phyloP scores from a whole-genome alignment of 2,113 vertebrate genomes.

The Monopterus albus region DNA sequence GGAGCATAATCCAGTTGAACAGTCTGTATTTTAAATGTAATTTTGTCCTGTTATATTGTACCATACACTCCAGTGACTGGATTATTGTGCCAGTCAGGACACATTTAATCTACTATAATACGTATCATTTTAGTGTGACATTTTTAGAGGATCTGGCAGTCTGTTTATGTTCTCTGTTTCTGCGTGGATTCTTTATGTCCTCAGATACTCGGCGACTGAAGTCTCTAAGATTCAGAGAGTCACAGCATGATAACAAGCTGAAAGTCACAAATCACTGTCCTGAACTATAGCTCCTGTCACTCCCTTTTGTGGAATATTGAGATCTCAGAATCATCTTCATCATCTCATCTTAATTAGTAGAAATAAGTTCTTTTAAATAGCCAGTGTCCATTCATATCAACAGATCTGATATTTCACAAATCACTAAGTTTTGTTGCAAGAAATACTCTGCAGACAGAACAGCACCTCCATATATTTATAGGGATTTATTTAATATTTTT shows the following conservation, averaged over 20 bases:
- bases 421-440: background rate
- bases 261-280: slow-evolving; percentile 39
- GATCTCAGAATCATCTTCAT: too few species aligned
- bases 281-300: slow-evolving; percentile 20
- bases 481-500: slow-evolving; percentile 41
- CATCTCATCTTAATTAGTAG: background rate
- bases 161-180: slow-evolving; percentile 39
- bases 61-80: background rate
- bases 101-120: background rate
- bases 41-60: background rate
- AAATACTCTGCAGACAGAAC: background rate
- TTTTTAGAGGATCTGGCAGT: background rate
- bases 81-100: background rate
- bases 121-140: background rate
- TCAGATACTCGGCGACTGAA: slow-evolving; percentile 27
- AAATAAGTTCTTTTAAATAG: background rate
- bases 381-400: background rate
- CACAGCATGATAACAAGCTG: slow-evolving; percentile 25
- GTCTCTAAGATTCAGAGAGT: slow-evolving; percentile 39
- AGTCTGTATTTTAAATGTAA: slow-evolving; percentile 1
- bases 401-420: slow-evolving; percentile 7
- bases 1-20: background rate
- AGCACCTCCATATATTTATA: slow-evolving; percentile 12
- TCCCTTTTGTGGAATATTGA: slow-evolving; percentile 29
- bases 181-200: slow-evolving; percentile 38